Evolutionary conservation across 1,140 invertebrate genomes (phyloP), one percentile per base, ranked within the genome.

Genomic region (Apis laboriosa): DNA sequence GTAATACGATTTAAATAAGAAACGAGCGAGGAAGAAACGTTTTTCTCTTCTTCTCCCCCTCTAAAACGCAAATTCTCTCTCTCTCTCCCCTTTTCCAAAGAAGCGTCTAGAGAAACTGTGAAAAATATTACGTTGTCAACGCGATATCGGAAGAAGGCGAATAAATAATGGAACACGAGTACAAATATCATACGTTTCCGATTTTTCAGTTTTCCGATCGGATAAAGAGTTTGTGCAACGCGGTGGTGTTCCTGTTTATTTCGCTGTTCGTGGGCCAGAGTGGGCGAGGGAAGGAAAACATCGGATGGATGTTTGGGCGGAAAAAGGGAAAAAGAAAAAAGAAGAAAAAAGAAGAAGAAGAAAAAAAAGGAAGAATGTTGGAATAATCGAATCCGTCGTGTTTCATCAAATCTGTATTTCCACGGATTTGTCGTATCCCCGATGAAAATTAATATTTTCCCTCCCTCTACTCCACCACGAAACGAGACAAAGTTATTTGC

Each of bases 181-280:
- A n/a, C n/a, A 86, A 86, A 86, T 86, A 78, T 73, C 63, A 77
- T 71, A 61, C 56, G 17, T 71, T 74, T 77, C 51, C 74, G 53
- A 86, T 83, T 82, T 86, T 85, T 80, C n/a, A 21, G 73, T 63
- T 51, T 24, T 34, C 34, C 56, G 28, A 28, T 43, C 49, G 43
- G 51, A 67, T 81, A 77, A 81, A 86, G 60, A 77, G 66, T 64
- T 28, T n/a, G 49, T 28, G 34, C 4, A 43, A 7, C 34, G 34
- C 21, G 21, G 60, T 34, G 13, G 21, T 56, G 75, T 81, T 68
- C 66, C 76, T 19, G 53, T 78, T 77, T 86, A 49, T 85, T 81
- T 58, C 61, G 77, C 61, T 72, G 66, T n/a, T 77, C 53, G 15
- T 8, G 19, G 43, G 17, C 19, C 1, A n/a, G 28, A 8, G 17